A percentile compares a stretch with the other conserved stretches of the same genome.
phyloP scores from a whole-genome alignment of 2,113 vertebrate genomes.

The Callospermophilus lateralis region DNA sequence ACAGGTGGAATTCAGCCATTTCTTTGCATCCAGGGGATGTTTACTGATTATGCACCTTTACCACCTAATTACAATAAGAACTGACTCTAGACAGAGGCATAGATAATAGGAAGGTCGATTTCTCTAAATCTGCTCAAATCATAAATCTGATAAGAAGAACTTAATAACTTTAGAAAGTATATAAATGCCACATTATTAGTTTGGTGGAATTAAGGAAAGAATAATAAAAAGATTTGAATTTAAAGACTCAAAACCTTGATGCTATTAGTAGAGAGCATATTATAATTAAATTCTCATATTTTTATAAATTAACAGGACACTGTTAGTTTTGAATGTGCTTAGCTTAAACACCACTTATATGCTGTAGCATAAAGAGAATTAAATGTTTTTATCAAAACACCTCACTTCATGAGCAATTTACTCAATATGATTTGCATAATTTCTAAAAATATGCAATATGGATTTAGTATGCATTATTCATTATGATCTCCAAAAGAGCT shows the following conservation, averaged over 20 bases:
- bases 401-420: constrained; percentile 82
- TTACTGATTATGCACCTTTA: not conserved
- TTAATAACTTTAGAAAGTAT: constrained; percentile 34
- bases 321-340: constrained; percentile 66
- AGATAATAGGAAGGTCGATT: not conserved
- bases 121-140: constrained; percentile 22
- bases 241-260: constrained; percentile 47
- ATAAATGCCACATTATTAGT: constrained; percentile 14
- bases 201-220: constrained; percentile 24
- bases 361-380: constrained; percentile 78
- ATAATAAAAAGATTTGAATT: not conserved
- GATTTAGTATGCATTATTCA: constrained; percentile 85
- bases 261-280: constrained; percentile 55
- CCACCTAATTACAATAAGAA: not conserved
- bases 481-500: constrained; percentile 78
- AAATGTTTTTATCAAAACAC: constrained; percentile 84
- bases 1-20: not conserved
- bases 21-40: not conserved
- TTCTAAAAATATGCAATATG: constrained; percentile 82
- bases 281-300: constrained; percentile 67
- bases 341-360: constrained; percentile 66
- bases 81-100: not conserved
- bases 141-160: constrained; percentile 52
- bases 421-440: constrained; percentile 83
- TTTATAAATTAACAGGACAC: constrained; percentile 67